Conservation (phyloP, 2,113 vertebrate species). For the Poecilia latipinna region DNA sequence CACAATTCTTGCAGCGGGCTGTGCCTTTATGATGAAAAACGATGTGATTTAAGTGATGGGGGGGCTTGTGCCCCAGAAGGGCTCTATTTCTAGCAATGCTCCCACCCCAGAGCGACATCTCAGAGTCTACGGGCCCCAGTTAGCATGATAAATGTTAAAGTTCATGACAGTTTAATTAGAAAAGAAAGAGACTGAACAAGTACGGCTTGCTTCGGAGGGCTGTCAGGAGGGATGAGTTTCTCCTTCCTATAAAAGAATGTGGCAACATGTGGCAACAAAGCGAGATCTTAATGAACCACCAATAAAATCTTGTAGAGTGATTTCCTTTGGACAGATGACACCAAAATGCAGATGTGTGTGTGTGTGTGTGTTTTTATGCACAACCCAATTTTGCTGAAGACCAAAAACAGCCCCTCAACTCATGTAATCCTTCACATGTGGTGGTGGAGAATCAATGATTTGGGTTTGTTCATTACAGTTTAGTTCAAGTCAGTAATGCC, state of each 20-base stretch:
- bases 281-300: neutral
- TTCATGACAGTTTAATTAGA: neutral
- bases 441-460: no score
- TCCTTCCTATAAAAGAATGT: neutral
- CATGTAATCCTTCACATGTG: no score
- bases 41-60: neutral
- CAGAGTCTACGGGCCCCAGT: neutral
- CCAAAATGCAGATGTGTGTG: neutral
- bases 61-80: no score
- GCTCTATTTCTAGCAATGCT: neutral
- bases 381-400: no score
- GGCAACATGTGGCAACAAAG: neutral
- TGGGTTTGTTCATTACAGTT: no score
- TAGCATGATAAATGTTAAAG: slow-evolving; percentile 1
- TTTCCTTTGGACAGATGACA: neutral
- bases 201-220: neutral
- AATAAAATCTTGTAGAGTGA: neutral
- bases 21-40: neutral
- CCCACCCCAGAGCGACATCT: neutral
- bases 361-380: neutral
- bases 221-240: neutral
- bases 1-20: neutral
- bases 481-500: no score
- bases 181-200: neutral
- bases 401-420: no score